A percentile compares a stretch with the other conserved stretches of the same genome.
These are phyloP conservation scores for Capromys pilorides DNA, from an alignment of 2,797 vertebrate species.

Conservation along the genomic window DNA sequence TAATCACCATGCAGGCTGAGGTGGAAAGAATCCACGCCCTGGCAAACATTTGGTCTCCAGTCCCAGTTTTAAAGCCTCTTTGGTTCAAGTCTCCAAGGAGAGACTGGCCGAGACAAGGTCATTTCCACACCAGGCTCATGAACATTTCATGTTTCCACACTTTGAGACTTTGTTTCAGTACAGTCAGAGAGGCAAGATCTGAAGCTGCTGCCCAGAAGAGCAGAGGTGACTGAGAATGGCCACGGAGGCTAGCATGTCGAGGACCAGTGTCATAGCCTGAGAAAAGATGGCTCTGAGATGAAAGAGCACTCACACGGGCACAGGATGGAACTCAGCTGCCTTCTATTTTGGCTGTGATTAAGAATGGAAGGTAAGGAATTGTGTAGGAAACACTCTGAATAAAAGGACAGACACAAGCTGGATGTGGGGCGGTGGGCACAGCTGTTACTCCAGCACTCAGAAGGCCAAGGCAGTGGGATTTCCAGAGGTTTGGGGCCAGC, in stretches of 20 bases:
- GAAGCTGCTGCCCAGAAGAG: not conserved
- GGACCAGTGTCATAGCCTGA: not conserved
- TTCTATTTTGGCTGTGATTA: not conserved
- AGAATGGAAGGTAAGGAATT: not conserved
- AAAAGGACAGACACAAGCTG: not conserved
- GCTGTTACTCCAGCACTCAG: not conserved
- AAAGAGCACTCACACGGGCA: not conserved
- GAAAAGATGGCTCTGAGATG: not conserved
- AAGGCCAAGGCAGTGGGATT: not conserved
- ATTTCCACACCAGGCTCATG: not conserved
- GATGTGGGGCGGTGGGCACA: not conserved
- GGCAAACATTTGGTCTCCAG: constrained; percentile 68
- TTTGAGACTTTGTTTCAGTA: not conserved
- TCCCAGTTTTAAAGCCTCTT: constrained; percentile 60
- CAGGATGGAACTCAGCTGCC: not conserved
- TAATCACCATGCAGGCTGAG: constrained; percentile 74
- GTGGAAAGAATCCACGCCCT: constrained; percentile 68
- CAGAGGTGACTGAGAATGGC: not conserved
- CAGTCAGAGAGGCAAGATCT: not conserved
- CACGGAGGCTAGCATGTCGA: not conserved
- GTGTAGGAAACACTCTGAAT: not conserved
- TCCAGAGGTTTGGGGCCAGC: not conserved
- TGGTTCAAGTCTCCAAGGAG: constrained; percentile 47
- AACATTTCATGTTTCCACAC: not conserved
- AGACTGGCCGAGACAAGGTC: not conserved